Evolutionary conservation across 2,888 invertebrate species (phyloP).

Genomic region (Trilocha varians): DNA sequence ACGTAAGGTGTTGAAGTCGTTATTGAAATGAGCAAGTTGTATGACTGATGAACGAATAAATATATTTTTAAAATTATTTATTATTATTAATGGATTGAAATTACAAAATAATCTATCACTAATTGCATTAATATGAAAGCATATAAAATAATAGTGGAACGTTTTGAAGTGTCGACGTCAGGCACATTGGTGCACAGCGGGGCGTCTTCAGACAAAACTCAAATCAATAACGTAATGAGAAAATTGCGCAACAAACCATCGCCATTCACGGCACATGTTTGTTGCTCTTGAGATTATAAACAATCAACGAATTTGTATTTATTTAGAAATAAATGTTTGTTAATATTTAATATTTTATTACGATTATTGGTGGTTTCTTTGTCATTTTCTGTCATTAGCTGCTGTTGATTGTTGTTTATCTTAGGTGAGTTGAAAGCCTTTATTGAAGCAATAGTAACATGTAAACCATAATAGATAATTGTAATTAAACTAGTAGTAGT

Average conservation of each 20-base stretch:
- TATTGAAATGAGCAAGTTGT: background rate
- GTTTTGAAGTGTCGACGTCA: slow-evolving; percentile 20
- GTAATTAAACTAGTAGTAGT: too few species aligned
- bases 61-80: too few species aligned
- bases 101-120: background rate
- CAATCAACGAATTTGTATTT: background rate
- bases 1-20: too few species aligned
- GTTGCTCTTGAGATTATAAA: slow-evolving; percentile 10
- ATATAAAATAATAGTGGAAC: slow-evolving; percentile 11
- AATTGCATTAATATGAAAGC: background rate
- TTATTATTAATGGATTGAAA: background rate
- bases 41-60: background rate
- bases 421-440: too few species aligned
- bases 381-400: too few species aligned
- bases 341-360: too few species aligned
- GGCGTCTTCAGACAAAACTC: slow-evolving; percentile 50
- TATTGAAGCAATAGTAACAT: too few species aligned
- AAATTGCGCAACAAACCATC: slow-evolving; percentile 51
- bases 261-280: slow-evolving; percentile 26
- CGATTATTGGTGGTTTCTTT: too few species aligned
- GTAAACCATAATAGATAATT: too few species aligned
- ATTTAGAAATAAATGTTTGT: too few species aligned
- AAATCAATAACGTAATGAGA: slow-evolving; percentile 67
- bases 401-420: too few species aligned
- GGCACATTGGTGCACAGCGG: slow-evolving; percentile 34